Evolutionary conservation across 1,140 invertebrate species (phyloP), one percentile per base, ranked within the genome.

Genomic region (Bradynema listronoti): DNA sequence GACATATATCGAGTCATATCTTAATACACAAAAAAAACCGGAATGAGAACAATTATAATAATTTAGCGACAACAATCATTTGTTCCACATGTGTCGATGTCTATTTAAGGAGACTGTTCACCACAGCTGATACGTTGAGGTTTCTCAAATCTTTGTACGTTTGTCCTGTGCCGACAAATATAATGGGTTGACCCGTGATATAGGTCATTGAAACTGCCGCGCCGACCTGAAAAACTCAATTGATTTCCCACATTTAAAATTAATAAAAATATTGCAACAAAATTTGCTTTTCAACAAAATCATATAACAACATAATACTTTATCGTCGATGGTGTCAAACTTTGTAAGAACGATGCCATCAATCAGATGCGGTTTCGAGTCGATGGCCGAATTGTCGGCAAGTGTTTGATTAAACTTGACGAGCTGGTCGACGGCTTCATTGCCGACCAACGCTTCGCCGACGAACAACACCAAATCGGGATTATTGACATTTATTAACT

Each of bases 121-220:
- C 93, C 27, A 99, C 92, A 54, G 94, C 91, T 78, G 91, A 90
- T 33, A 90, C 90, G 81, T 99, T 96, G 46, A 99, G 83, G 62
- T 88, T 90, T 78, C 94, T 92, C 52, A 99, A 82, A 83, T 99
- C 95, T 0, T 89, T 90, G 79, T 99, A 99, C 0, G 93, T 99
- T 82, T 99, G 95, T 4, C 95, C 95, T 42, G 93, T 98, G 19
- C 95, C 95, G 25, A 99, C 94, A 80, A 99, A 99, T 25, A 99
- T 90, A 64, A 99, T 98, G 0, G 95, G 95, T 79, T 99, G 93
- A 5, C 95, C 95, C 32, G 95, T 98, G 56, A 97, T 96, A 78
- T 99, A 99, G 0, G 94, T 97, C 95, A 99, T 99, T 6, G 94
- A 98, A 69, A 99, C 93, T 42, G 95, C 93, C 51, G 95, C 94